These are phyloP conservation scores for Leptogaster cylindrica DNA, from an alignment of 2,888 invertebrate genomes.

Conservation along the genomic window DNA sequence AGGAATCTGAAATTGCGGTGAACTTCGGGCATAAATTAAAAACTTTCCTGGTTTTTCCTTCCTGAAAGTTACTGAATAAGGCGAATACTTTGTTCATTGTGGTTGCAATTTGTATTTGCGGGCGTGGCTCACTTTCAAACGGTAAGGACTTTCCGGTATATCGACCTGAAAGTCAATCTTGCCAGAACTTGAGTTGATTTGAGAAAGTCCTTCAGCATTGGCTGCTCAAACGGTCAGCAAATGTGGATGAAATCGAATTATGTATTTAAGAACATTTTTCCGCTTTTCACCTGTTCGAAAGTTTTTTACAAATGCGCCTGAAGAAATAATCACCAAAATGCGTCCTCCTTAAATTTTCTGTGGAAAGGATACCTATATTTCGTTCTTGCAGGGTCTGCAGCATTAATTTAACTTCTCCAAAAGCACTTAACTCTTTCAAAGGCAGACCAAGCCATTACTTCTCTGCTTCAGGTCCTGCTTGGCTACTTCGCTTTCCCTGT, in stretches of 20 bases:
- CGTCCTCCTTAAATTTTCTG: constrained; percentile 15
- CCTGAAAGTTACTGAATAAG: constrained; percentile 22
- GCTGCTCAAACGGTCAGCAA: no score
- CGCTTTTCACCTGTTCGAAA: no score
- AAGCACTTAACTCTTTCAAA: constrained; percentile 39
- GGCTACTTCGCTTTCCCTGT: not conserved
- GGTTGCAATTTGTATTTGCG: constrained; percentile 15
- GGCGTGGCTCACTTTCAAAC: not conserved
- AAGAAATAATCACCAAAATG: constrained; percentile 8
- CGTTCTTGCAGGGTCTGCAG: constrained; percentile 15
- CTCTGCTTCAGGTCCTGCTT: constrained; percentile 7
- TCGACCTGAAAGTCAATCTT: no score
- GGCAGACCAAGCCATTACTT: constrained; percentile 20
- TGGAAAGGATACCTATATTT: constrained; percentile 8
- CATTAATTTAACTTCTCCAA: constrained; percentile 33
- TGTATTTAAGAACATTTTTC: no score
- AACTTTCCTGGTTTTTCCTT: constrained; percentile 36
- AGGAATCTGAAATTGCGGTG: constrained; percentile 11
- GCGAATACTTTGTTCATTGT: not conserved
- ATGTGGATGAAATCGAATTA: no score
- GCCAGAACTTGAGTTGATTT: no score
- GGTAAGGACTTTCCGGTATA: no score
- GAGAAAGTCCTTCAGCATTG: no score
- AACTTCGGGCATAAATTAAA: constrained; percentile 38
- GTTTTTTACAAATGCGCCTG: no score